Conservation (phyloP, 2,113 vertebrate genomes). For the Camelus dromedarius region DNA sequence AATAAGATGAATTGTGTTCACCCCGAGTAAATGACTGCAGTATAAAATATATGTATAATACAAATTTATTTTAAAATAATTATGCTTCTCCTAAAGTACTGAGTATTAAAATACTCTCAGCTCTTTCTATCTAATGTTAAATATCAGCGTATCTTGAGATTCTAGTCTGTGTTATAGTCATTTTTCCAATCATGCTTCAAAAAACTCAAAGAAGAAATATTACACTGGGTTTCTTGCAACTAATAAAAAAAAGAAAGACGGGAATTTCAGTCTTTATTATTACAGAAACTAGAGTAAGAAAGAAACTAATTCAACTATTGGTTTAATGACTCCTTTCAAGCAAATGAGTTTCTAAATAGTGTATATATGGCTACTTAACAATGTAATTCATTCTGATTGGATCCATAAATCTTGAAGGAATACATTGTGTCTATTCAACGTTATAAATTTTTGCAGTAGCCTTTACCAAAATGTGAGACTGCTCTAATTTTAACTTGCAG, state of each 20-base stretch:
- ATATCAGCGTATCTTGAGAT: not conserved
- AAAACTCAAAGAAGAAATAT: not conserved
- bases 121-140: not conserved
- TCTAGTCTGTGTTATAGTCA: not conserved
- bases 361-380: not conserved
- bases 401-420: not conserved
- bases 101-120: not conserved
- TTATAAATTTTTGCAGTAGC: not conserved
- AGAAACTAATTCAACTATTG: not conserved
- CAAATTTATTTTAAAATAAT: constrained; percentile 13
- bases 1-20: not conserved
- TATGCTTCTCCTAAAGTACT: not conserved
- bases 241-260: not conserved
- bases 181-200: not conserved
- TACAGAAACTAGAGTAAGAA: not conserved
- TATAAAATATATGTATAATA: not conserved
- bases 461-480: not conserved
- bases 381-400: not conserved
- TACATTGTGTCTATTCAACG: not conserved
- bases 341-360: not conserved
- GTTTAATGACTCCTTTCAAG: not conserved
- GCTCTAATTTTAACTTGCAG: not conserved
- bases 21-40: not conserved
- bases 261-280: not conserved
- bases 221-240: not conserved